These are phyloP conservation scores for Hesperia comma DNA, from an alignment of 2,888 invertebrate species.

Conservation along the genomic window DNA sequence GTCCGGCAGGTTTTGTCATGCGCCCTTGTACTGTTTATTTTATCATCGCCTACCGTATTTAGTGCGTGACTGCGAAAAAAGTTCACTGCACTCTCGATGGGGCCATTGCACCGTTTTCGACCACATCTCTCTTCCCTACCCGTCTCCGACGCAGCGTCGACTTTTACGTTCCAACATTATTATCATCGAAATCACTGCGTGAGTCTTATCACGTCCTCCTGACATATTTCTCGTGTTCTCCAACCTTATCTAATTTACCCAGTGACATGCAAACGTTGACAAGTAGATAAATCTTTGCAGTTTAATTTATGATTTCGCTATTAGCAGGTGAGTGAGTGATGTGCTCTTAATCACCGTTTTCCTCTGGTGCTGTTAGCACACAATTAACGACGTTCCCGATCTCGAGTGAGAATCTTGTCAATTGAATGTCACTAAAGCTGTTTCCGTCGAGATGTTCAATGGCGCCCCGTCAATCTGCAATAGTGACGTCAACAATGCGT, in stretches of 20 bases:
- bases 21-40: slow-evolving; percentile 68
- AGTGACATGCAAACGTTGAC: slow-evolving; percentile 63
- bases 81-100: slow-evolving; percentile 66
- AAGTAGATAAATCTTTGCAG: slow-evolving; percentile 58
- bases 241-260: slow-evolving; percentile 68
- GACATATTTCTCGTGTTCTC: slow-evolving; percentile 58
- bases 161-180: slow-evolving; percentile 31
- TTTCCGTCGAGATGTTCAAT: slow-evolving; percentile 51
- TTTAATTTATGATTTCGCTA: slow-evolving; percentile 55
- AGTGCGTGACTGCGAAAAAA: slow-evolving; percentile 57
- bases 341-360: slow-evolving; percentile 52
- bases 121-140: slow-evolving; percentile 39
- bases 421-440: slow-evolving; percentile 53
- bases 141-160: slow-evolving; percentile 26
- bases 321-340: slow-evolving; percentile 47
- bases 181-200: slow-evolving; percentile 44
- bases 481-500: slow-evolving; percentile 48
- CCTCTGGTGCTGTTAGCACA: slow-evolving; percentile 41
- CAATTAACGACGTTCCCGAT: slow-evolving; percentile 43
- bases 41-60: slow-evolving; percentile 61
- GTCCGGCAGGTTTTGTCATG: slow-evolving; percentile 56
- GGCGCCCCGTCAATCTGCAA: slow-evolving; percentile 62
- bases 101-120: slow-evolving; percentile 52
- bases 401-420: slow-evolving; percentile 44
- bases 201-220: slow-evolving; percentile 52